These are phyloP conservation scores for Carposina sasakii DNA, from an alignment of 1,140 invertebrate species.

Conservation along the genomic window DNA sequence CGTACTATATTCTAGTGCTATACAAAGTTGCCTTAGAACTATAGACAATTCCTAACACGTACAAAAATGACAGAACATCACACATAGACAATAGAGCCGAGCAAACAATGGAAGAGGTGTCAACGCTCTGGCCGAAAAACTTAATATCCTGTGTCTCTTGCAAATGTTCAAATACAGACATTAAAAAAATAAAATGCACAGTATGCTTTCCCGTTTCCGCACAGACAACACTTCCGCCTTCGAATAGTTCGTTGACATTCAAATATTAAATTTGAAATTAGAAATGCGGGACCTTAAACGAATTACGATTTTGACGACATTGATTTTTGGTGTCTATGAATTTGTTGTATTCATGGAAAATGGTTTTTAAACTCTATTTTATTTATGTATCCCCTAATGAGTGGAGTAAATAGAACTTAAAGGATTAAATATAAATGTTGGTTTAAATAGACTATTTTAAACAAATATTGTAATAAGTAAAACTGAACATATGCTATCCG, in stretches of 20 bases:
- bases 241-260: slow-evolving; percentile 24
- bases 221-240: slow-evolving; percentile 31
- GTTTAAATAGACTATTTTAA: too few relatives aligned
- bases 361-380: too few relatives aligned
- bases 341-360: too few relatives aligned
- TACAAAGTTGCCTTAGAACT: too few relatives aligned
- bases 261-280: slow-evolving; percentile 19
- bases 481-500: too few relatives aligned
- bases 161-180: slow-evolving; percentile 24
- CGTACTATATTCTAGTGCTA: too few relatives aligned
- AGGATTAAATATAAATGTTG: too few relatives aligned
- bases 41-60: too few relatives aligned
- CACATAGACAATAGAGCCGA: neutral
- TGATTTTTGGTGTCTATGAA: neutral
- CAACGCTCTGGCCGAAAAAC: slow-evolving; percentile 12
- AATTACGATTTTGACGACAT: slow-evolving; percentile 29
- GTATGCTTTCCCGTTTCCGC: slow-evolving; percentile 28
- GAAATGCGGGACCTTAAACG: slow-evolving; percentile 22
- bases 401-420: too few relatives aligned
- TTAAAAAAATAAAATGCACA: slow-evolving; percentile 39
- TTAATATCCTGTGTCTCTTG: slow-evolving; percentile 35
- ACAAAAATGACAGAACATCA: neutral
- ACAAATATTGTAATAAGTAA: too few relatives aligned
- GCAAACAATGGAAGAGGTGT: slow-evolving; percentile 3
- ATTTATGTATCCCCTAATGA: too few relatives aligned